phyloP scores from a whole-genome alignment of 2,113 vertebrate genomes.

The Tylochromis polylepis region DNA sequence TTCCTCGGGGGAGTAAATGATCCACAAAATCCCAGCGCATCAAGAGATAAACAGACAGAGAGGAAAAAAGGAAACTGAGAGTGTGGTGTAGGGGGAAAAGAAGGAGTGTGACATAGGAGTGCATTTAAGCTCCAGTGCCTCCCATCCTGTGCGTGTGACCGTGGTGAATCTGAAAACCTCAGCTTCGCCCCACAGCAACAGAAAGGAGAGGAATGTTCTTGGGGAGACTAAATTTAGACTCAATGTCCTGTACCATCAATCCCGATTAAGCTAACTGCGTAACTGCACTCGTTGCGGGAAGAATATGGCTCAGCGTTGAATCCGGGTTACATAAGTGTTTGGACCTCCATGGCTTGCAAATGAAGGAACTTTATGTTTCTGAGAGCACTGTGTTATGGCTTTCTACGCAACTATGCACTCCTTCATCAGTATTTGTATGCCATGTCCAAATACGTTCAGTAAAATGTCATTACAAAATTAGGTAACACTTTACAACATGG shows the following conservation, averaged over 20 bases:
- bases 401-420: background rate
- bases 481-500: background rate
- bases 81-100: background rate
- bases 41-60: slow-evolving; percentile 35
- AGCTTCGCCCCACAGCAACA: slow-evolving; percentile 52
- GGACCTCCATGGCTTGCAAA: background rate
- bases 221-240: slow-evolving; percentile 65
- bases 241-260: slow-evolving; percentile 64
- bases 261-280: slow-evolving; percentile 52
- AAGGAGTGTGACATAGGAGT: slow-evolving; percentile 44
- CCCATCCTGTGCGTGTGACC: slow-evolving; percentile 48
- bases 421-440: background rate
- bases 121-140: slow-evolving; percentile 58
- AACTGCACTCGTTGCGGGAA: slow-evolving; percentile 26
- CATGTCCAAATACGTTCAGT: background rate
- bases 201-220: slow-evolving; percentile 54
- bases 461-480: background rate
- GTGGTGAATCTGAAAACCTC: slow-evolving; percentile 58
- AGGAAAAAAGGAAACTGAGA: background rate
- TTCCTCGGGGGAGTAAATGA: slow-evolving; percentile 47
- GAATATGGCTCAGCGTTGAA: slow-evolving; percentile 44
- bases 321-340: slow-evolving; percentile 51
- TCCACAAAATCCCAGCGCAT: slow-evolving; percentile 45
- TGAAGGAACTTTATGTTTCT: background rate
- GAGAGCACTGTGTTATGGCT: background rate